Conservation (phyloP, 2,888 invertebrate species). For the Drosophila greeni region DNA sequence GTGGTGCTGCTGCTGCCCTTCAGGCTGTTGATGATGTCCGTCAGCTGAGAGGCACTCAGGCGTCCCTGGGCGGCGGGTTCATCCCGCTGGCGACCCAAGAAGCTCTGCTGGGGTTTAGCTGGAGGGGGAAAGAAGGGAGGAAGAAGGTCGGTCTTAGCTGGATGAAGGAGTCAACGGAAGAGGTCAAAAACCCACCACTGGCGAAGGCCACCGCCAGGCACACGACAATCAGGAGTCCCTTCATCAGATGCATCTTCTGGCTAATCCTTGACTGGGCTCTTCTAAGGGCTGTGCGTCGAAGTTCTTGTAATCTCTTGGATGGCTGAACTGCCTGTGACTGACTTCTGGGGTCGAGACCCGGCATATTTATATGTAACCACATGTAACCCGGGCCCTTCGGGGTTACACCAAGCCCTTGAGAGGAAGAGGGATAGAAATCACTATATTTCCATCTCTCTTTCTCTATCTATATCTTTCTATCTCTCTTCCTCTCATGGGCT, state of each 20-base stretch:
- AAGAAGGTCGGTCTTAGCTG: neutral
- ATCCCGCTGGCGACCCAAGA: conserved; percentile 41
- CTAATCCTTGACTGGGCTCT: neutral
- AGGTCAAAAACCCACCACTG: conserved; percentile 49
- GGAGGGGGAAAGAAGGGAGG: neutral
- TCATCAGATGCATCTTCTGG: conserved; percentile 53
- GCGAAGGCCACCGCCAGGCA: conserved; percentile 54
- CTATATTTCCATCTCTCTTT: no score
- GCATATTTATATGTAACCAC: conserved; percentile 63
- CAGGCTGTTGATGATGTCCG: conserved; percentile 44
- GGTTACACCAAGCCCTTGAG: conserved; percentile 10
- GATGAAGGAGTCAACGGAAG: neutral
- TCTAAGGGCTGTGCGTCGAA: conserved; percentile 7
- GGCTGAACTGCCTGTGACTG: conserved; percentile 61
- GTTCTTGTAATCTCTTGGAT: conserved; percentile 43
- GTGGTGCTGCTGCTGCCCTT: conserved; percentile 28
- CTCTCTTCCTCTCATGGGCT: no score
- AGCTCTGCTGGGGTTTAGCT: conserved; percentile 53
- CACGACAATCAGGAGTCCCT: conserved; percentile 48
- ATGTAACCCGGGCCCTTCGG: conserved; percentile 14
- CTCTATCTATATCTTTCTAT: no score
- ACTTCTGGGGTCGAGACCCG: conserved; percentile 47
- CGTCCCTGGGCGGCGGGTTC: conserved; percentile 57
- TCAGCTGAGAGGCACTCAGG: conserved; percentile 45
- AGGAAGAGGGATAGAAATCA: neutral